Base-by-base conservation (phyloP, 2,797 vertebrate species). In the Discoglossus pictus region DNA sequence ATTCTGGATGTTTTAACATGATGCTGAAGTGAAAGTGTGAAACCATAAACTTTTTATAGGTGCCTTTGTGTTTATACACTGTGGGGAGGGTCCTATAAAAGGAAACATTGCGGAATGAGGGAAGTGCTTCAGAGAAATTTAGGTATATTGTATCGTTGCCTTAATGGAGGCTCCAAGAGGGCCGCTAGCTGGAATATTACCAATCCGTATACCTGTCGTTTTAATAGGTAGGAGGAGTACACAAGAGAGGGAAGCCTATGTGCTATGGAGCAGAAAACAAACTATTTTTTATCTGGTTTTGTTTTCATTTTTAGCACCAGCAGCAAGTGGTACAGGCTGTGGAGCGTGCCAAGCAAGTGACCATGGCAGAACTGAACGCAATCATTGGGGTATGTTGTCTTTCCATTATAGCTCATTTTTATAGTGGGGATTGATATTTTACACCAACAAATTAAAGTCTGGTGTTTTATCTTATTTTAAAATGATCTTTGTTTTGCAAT, bases 261-360 rank as follows among this genome's bases (percentile, higher is more conserved):
- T 73, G 80, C 82, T 75, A 74, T 61, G 56, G 61, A 82, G 68
- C 74, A 80, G 80, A 81, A 89, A 83, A 71, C 75, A 85, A 88
- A 74, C 85, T 83, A 88, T 84, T 85, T 80, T n/a, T 85, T 53
- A 80, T 85, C 73, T 89, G 75, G 7, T 88, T 80, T 88, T 75
- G 83, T 91, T 78, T 88, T 89, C 80, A 79, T 87, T 87, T 82
- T 79, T 87, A 98, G 96, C 96, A 98, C 90, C 96, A 98, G 85
- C 96, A 98, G 88, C 96, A 98, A 91, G 94, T 98, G 80, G 95
- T 95, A 85, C 96, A 98, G 90, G 96, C 96, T 87, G 96, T 98
- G 82, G 96, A 98, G 86, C 88, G 96, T 84, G 96, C 96, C 86
- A 98, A 98, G 85, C 96, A 98, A 91, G 96, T 98, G 88, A 98